phyloP scores from a whole-genome alignment of 2,888 invertebrate genomes.

The Watsonalla binaria region DNA sequence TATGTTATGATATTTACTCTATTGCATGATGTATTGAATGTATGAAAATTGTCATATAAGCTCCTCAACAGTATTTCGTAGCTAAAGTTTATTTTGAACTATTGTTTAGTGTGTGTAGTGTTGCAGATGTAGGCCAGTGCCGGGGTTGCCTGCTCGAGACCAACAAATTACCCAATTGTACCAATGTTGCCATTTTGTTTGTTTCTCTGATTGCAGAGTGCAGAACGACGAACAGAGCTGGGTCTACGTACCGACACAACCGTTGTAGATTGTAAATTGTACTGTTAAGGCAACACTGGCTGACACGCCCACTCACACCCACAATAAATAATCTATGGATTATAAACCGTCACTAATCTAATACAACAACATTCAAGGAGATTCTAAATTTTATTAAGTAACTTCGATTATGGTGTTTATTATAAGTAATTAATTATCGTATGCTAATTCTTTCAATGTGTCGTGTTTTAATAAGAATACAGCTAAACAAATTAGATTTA shows the following conservation, averaged over 20 bases:
- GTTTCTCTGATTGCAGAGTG: conserved; percentile 72
- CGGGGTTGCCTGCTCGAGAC: conserved; percentile 54
- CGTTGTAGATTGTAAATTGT: conserved; percentile 52
- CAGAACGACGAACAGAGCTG: conserved; percentile 36
- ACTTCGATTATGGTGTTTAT: background rate
- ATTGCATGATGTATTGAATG: background rate
- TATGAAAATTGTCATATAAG: background rate
- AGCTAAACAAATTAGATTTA: background rate
- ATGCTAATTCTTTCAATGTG: background rate
- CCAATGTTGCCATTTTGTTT: conserved; percentile 70
- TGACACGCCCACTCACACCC: conserved; percentile 25
- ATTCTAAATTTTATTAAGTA: background rate
- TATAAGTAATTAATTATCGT: background rate
- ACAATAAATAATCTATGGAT: conserved; percentile 39
- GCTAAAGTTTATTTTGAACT: conserved; percentile 31
- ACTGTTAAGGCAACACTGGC: conserved; percentile 37
- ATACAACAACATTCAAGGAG: conserved; percentile 4
- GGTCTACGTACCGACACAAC: conserved; percentile 42
- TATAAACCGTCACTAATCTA: conserved; percentile 13
- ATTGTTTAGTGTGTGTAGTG: conserved; percentile 69
- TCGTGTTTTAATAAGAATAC: background rate
- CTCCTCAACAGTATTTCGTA: background rate
- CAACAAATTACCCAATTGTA: conserved; percentile 31
- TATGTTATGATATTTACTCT: conserved; percentile 4
- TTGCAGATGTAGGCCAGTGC: conserved; percentile 71